These are phyloP conservation scores for Podabrus alpinus DNA, from an alignment of 2,888 invertebrate species.

Conservation along the genomic window DNA sequence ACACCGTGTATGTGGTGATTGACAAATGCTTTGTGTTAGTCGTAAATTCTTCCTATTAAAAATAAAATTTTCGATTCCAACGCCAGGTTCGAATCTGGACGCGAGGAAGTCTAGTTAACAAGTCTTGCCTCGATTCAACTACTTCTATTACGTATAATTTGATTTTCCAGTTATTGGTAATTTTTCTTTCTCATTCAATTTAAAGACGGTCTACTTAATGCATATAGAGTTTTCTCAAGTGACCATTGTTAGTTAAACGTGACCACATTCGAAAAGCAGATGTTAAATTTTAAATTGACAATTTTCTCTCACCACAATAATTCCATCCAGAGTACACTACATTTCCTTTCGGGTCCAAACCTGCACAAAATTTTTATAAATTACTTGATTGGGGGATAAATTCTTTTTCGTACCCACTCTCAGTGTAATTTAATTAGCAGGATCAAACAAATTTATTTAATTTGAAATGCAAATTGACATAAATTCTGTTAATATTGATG, in stretches of 20 bases:
- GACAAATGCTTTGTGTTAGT: background rate
- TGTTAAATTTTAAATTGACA: background rate
- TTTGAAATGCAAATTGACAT: background rate
- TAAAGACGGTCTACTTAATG: background rate
- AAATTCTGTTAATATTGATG: background rate
- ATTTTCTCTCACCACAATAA: background rate
- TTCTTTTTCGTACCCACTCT: background rate
- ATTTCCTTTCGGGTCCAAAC: background rate
- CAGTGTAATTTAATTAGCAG: background rate
- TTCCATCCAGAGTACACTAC: background rate
- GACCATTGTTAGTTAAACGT: slow-evolving; percentile 7
- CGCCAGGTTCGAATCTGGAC: too few relatives aligned
- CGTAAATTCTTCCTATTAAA: background rate
- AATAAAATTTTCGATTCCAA: background rate
- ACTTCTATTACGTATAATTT: background rate
- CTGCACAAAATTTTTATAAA: background rate
- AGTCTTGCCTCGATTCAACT: background rate
- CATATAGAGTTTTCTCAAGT: slow-evolving; percentile 4
- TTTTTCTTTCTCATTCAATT: background rate
- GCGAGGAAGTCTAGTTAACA: background rate
- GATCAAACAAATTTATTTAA: background rate
- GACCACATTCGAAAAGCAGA: slow-evolving; percentile 2
- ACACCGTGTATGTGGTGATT: background rate
- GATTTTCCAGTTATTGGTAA: background rate
- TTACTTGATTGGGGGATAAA: background rate